Evolutionary conservation across 1,140 invertebrate genomes (phyloP).

Genomic region (Teleogryllus occipitalis): DNA sequence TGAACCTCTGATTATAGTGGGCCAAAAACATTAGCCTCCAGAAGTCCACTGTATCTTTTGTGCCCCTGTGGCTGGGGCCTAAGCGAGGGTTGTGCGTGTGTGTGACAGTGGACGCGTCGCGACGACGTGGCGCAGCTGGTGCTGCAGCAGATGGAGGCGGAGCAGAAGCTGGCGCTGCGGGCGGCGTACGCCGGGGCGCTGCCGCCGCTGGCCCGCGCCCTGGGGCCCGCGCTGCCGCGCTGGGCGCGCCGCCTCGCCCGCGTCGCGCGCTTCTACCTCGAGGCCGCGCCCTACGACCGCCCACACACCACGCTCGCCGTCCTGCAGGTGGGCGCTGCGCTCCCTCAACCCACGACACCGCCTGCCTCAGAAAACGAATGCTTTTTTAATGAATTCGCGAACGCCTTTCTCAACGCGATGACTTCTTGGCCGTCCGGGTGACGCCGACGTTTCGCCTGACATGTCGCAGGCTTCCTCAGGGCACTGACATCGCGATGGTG

Average conservation of each 20-base stretch:
- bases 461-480: too few relatives aligned
- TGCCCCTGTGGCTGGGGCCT: neutral
- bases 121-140: slow-evolving; percentile 34
- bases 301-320: neutral
- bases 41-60: neutral
- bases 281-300: neutral
- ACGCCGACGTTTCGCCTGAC: too few relatives aligned
- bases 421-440: too few relatives aligned
- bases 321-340: neutral
- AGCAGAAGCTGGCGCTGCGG: slow-evolving; percentile 32
- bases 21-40: too few relatives aligned
- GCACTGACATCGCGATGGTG: too few relatives aligned
- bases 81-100: neutral
- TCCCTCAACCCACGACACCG: too few relatives aligned
- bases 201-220: slow-evolving; percentile 29
- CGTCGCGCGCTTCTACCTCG: neutral
- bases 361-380: too few relatives aligned
- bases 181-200: slow-evolving; percentile 35
- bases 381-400: too few relatives aligned
- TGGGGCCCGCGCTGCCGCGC: neutral
- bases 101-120: slow-evolving; percentile 34
- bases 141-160: slow-evolving; percentile 36
- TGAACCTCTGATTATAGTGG: too few relatives aligned
- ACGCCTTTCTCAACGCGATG: too few relatives aligned
- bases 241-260: slow-evolving; percentile 5